These are phyloP conservation scores for Thymelicus lineola DNA, from an alignment of 2,888 invertebrate species.

Conservation along the genomic window DNA sequence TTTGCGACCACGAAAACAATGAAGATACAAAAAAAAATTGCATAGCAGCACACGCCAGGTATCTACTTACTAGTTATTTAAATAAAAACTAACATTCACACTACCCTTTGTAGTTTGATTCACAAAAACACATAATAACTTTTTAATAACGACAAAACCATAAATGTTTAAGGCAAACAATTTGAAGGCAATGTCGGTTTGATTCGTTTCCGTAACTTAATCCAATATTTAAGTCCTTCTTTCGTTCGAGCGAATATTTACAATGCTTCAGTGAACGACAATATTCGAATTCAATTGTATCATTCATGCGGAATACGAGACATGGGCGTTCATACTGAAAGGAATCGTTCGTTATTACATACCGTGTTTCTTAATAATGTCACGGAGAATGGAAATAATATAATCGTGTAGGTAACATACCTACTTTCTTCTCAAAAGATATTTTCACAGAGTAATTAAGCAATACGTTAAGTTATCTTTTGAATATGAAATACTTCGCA, in stretches of 20 bases:
- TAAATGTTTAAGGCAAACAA: background rate
- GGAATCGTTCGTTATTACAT: slow-evolving; percentile 1
- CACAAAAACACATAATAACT: too few relatives aligned
- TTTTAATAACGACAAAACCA: too few relatives aligned
- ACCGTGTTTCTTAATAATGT: slow-evolving; percentile 1
- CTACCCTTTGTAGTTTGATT: too few relatives aligned
- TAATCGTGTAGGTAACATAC: too few relatives aligned
- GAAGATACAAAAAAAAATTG: too few relatives aligned
- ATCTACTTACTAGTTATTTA: too few relatives aligned
- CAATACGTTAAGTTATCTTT: background rate
- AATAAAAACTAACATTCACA: too few relatives aligned
- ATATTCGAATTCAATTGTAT: slow-evolving; percentile 11
- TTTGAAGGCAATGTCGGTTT: background rate
- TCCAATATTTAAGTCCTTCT: background rate
- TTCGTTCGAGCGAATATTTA: slow-evolving; percentile 17
- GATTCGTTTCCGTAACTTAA: background rate
- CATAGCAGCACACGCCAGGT: too few relatives aligned
- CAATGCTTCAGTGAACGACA: slow-evolving; percentile 13
- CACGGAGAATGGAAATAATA: background rate
- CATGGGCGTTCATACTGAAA: slow-evolving; percentile 23
- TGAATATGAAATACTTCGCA: too few relatives aligned
- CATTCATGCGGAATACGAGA: slow-evolving; percentile 23
- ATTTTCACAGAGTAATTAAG: too few relatives aligned
- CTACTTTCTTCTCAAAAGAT: too few relatives aligned
- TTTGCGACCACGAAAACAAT: too few relatives aligned